Evolutionary conservation across 30 jellyfish, hydroid and myxozoan genomes (phyloP).

Genomic region (Nemopilema nomurai): DNA sequence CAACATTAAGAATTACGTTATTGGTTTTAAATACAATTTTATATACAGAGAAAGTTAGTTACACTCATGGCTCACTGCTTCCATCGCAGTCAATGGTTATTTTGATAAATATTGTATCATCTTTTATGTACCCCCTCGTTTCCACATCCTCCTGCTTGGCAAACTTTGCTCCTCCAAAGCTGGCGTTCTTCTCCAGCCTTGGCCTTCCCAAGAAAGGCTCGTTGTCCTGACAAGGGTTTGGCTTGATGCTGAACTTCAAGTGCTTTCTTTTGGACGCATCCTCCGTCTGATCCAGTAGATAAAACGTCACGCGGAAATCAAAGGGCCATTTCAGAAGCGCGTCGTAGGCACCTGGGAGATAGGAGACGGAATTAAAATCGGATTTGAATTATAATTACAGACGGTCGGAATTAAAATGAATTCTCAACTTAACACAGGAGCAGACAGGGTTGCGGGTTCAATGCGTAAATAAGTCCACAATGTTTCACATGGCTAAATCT

Average conservation of each 20-base stretch:
- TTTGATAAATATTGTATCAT: conserved; percentile 85
- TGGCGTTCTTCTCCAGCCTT: conserved; percentile 93
- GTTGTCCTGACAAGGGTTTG: conserved; percentile 95
- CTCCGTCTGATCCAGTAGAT: conserved; percentile 86
- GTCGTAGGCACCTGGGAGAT: conserved; percentile 86
- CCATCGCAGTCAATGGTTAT: conserved; percentile 95
- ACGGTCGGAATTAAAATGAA: no score
- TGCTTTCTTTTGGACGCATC: conserved; percentile 78
- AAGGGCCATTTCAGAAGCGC: conserved; percentile 96
- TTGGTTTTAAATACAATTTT: background rate
- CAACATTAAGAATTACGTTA: background rate
- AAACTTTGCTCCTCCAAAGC: conserved; percentile 98
- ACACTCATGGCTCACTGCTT: conserved; percentile 79
- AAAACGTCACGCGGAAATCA: conserved; percentile 89
- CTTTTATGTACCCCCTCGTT: conserved; percentile 74
- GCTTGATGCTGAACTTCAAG: conserved; percentile 91
- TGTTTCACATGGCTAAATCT: no score
- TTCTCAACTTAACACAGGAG: no score
- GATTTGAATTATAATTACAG: no score
- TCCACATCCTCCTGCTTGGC: conserved; percentile 95
- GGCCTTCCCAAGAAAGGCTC: conserved; percentile 97
- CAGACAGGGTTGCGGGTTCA: no score
- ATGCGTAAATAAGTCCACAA: no score
- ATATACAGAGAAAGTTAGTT: background rate
- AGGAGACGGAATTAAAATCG: no score